Conservation (phyloP, 2,113 vertebrate genomes). For the Syngnathus scovelli region DNA sequence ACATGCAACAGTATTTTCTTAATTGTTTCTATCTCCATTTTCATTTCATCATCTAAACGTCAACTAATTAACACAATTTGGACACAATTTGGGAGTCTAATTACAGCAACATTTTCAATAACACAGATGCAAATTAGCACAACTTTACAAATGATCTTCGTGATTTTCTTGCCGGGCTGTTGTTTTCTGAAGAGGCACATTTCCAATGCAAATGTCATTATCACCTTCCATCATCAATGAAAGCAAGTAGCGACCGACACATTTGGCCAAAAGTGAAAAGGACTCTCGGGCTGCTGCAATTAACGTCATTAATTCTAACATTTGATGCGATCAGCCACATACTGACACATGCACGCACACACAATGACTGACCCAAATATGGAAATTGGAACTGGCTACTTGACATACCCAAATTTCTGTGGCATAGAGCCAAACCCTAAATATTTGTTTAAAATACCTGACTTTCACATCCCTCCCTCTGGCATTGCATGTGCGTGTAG, state of each 20-base stretch:
- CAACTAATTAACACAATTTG: slow-evolving; percentile 7
- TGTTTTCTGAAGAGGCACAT: slow-evolving; percentile 50
- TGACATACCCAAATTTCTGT: neutral
- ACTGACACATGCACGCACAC: slow-evolving; percentile 11
- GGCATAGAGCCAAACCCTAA: neutral
- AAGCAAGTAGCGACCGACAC: slow-evolving; percentile 26
- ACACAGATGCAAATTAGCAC: slow-evolving; percentile 20
- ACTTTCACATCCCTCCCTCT: neutral
- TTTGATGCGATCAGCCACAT: slow-evolving; percentile 58
- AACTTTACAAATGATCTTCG: slow-evolving; percentile 26
- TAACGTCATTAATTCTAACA: slow-evolving; percentile 59
- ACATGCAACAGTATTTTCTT: neutral
- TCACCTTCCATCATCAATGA: slow-evolving; percentile 32
- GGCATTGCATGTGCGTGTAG: neutral
- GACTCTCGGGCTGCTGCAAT: slow-evolving; percentile 51
- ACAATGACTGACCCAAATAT: neutral
- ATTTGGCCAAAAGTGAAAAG: slow-evolving; percentile 14
- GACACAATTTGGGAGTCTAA: neutral
- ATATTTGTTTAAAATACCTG: neutral
- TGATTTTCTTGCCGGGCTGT: slow-evolving; percentile 29
- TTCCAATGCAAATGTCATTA: slow-evolving; percentile 38
- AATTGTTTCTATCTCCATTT: neutral
- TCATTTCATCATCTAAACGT: neutral
- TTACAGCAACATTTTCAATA: slow-evolving; percentile 14
- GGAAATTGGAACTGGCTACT: neutral